Evolutionary conservation across 1,140 invertebrate species (phyloP), one percentile per base, ranked within the genome.

Genomic region (Spodoptera litura): DNA sequence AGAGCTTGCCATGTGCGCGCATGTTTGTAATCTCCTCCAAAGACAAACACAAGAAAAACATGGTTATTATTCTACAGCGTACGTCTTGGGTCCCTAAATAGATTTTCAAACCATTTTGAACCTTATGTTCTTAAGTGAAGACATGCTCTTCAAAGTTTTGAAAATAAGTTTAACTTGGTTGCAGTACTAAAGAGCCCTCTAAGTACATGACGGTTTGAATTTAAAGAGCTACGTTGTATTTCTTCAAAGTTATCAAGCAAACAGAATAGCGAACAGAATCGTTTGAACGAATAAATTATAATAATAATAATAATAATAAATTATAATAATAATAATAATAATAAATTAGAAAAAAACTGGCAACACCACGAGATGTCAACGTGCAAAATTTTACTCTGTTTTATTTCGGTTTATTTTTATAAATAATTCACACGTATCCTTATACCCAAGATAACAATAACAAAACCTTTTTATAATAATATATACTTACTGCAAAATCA

Each of bases 31-130:
- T 92, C 83, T 88, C 80, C 88, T 91, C 88, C 81, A 89, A 88
- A 89, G 83, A 91, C 87, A 92, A 92, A 91, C 84, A 91, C 79
- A 89, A 91, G 90, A 89, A 93, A 91, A 91, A 91, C 87, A 92
- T 85, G 79, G 82, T 88, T 88, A 85, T 88, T 85, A 89, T 85
- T 84, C 55, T 78, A 72, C 52, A 35, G 27, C 35, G n/a, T 15
- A 56, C 66, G 55, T n/a, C 44, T 52, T 15, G 49, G 44, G 13
- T 56, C 52, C 66, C 49, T 71, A 52, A 70, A 80, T 55, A 70
- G n/a, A 5, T 52, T 20, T 70, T 59, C 8, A 51, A 25, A 25
- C 71, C 10, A 83, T 78, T 76, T 49, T 81, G 38, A 72, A 78
- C 70, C 64, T 51, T 85, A 78, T 68, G 2, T 44, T 56, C 11